Conservation (phyloP, 2,888 invertebrate genomes). For the Celastrina argiolus region DNA sequence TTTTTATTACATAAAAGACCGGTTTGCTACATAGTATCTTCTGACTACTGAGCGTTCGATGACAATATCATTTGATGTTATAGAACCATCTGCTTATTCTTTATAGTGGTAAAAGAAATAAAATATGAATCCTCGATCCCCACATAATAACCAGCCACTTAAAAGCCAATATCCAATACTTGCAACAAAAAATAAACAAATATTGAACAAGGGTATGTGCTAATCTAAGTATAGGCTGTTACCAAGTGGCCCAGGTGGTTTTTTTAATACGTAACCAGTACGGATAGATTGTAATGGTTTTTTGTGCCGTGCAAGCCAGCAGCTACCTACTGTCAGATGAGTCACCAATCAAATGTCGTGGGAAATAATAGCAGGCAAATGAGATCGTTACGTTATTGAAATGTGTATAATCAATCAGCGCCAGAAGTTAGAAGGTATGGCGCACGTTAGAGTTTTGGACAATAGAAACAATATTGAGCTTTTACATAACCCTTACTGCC, state of each 20-base stretch:
- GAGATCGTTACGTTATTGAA: conserved; percentile 18
- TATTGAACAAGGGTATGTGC: not conserved
- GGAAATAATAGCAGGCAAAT: conserved; percentile 12
- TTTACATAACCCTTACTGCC: not conserved
- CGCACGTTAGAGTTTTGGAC: not conserved
- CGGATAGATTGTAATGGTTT: not conserved
- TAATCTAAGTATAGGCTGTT: not conserved
- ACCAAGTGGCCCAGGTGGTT: not conserved
- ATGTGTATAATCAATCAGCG: not conserved
- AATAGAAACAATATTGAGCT: not conserved
- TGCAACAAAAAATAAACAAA: too few species aligned
- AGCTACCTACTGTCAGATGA: conserved; percentile 3
- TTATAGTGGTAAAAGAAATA: not conserved
- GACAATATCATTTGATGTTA: not conserved
- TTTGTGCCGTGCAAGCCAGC: not conserved
- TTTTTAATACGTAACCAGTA: not conserved
- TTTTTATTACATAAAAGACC: conserved; percentile 1
- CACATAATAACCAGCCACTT: not conserved
- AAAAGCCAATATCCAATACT: not conserved
- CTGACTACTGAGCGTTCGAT: not conserved
- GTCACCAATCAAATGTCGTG: conserved; percentile 20
- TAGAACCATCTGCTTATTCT: not conserved
- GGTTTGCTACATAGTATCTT: not conserved
- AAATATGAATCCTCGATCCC: too few species aligned
- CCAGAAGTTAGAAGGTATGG: not conserved